phyloP scores from a whole-genome alignment of 2,113 vertebrate species.

The Eulemur macaco region DNA sequence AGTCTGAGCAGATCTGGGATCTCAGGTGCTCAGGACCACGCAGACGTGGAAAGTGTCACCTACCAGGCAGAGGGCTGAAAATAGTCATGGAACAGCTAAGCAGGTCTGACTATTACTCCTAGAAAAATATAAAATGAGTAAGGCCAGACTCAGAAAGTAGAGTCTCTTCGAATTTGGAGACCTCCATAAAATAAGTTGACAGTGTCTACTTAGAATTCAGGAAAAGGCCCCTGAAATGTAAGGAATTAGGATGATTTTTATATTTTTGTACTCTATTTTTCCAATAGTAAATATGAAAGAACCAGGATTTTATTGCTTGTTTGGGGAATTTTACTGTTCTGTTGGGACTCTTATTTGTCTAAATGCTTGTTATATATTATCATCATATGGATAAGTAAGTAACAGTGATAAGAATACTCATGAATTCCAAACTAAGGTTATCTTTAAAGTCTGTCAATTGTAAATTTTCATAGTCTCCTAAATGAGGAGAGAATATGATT shows the following conservation, averaged over 20 bases:
- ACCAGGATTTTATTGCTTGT: neutral
- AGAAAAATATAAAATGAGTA: neutral
- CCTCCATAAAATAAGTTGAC: neutral
- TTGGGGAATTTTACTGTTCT: neutral
- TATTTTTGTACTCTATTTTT: neutral
- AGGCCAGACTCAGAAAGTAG: neutral
- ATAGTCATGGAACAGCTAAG: neutral
- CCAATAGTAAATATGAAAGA: neutral
- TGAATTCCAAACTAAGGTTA: conserved; percentile 8
- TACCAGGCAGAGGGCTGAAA: neutral
- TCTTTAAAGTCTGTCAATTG: conserved; percentile 25
- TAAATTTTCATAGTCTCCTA: neutral
- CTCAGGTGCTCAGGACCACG: neutral
- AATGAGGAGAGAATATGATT: neutral
- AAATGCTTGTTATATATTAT: neutral
- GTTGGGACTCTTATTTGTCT: neutral
- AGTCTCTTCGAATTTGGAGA: neutral
- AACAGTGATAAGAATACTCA: neutral
- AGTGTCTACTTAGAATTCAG: neutral
- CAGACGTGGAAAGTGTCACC: neutral
- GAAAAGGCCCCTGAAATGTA: neutral
- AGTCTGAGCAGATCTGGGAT: neutral
- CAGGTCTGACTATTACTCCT: neutral
- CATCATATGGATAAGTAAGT: neutral
- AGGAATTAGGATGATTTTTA: neutral